A percentile compares a stretch with the other conserved stretches of the same genome.
Evolutionary conservation across 2,797 vertebrate genomes (phyloP).

Genomic region (Acrossocheilus fasciatus): DNA sequence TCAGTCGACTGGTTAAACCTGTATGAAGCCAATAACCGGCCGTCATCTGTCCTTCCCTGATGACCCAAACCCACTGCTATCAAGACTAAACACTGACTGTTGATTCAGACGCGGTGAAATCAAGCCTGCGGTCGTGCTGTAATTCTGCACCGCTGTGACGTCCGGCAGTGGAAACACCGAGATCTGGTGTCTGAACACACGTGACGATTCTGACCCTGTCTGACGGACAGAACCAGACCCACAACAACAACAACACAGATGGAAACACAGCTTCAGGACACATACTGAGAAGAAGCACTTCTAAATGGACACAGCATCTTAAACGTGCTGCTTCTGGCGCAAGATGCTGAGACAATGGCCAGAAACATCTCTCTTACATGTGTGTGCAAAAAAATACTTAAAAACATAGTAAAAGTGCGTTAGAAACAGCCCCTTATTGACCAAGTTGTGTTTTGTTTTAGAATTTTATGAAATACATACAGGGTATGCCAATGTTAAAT

Average conservation of each 20-base stretch:
- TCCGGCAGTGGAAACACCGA: conserved; percentile 32
- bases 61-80: background rate
- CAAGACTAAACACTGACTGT: background rate
- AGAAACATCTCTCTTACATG: background rate
- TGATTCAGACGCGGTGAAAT: background rate
- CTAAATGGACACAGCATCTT: background rate
- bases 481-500: too few relatives aligned
- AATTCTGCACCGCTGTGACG: conserved; percentile 24
- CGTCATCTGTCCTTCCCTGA: background rate
- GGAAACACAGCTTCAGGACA: background rate
- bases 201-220: background rate
- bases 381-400: background rate
- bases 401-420: background rate
- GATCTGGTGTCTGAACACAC: conserved; percentile 13
- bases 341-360: background rate
- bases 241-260: background rate
- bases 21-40: background rate
- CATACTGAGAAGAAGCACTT: background rate
- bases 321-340: background rate
- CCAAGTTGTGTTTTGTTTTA: background rate
- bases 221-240: background rate
- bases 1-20: background rate
- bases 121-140: background rate
- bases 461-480: background rate
- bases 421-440: background rate